Percentiles rank a stretch among this genome's conserved stretches.
phyloP scores from a whole-genome alignment of 2,888 invertebrate species.

The Nymphalis c-album region DNA sequence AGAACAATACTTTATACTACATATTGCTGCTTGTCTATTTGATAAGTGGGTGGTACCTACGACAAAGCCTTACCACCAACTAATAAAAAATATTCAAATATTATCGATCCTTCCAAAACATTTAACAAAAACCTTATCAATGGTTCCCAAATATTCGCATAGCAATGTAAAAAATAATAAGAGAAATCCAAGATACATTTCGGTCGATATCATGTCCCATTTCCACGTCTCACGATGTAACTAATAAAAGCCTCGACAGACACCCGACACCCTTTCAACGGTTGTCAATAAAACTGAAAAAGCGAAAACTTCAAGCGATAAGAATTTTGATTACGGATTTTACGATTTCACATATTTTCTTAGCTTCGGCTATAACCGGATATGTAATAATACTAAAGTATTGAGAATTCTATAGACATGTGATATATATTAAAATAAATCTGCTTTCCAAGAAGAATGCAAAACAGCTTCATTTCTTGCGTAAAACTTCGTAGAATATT shows the following conservation, averaged over 20 bases:
- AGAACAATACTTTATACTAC: too few relatives aligned
- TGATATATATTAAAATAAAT: too few relatives aligned
- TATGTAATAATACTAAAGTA: not conserved
- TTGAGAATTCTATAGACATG: too few relatives aligned
- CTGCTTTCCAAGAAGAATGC: too few relatives aligned
- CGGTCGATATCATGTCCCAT: conserved; percentile 9
- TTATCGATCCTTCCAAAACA: too few relatives aligned
- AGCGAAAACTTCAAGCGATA: conserved; percentile 23
- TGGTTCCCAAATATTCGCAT: not conserved
- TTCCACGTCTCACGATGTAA: conserved; percentile 23
- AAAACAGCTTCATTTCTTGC: too few relatives aligned
- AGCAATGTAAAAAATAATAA: not conserved
- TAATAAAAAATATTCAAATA: too few relatives aligned
- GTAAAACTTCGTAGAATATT: too few relatives aligned
- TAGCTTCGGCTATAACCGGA: not conserved
- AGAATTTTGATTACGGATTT: conserved; percentile 19
- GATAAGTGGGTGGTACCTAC: too few relatives aligned
- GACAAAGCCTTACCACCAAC: too few relatives aligned
- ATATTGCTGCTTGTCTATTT: too few relatives aligned
- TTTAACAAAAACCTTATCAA: too few relatives aligned
- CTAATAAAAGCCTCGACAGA: conserved; percentile 24
- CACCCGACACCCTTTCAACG: conserved; percentile 27
- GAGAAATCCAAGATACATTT: conserved; percentile 13
- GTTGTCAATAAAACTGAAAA: conserved; percentile 34
- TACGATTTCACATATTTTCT: conserved; percentile 23